Conservation (phyloP, 2,888 invertebrate genomes). For the Geotrupes spiniger region DNA sequence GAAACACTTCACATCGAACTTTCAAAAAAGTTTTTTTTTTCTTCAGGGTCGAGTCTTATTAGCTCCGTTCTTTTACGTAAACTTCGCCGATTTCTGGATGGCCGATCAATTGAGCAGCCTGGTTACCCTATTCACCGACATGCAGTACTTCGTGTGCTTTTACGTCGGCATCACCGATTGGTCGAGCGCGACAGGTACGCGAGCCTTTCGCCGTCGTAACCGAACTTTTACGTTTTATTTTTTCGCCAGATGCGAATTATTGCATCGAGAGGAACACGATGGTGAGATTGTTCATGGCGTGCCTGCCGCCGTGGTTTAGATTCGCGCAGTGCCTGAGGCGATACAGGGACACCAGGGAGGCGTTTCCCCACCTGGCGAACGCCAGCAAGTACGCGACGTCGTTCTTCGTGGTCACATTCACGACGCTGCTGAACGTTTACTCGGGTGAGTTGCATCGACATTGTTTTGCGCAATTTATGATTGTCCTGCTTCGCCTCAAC, state of each 20-base stretch:
- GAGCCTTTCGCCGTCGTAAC: no score
- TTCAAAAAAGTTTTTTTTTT: slow-evolving; percentile 1
- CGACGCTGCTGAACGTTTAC: slow-evolving; percentile 55
- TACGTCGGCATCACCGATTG: slow-evolving; percentile 79
- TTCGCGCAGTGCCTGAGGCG: slow-evolving; percentile 96
- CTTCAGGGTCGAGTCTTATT: slow-evolving; percentile 76
- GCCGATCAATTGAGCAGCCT: slow-evolving; percentile 97
- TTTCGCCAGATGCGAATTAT: slow-evolving; percentile 53
- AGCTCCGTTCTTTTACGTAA: slow-evolving; percentile 91
- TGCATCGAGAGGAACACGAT: slow-evolving; percentile 70
- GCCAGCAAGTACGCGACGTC: slow-evolving; percentile 98
- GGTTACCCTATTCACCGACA: slow-evolving; percentile 84
- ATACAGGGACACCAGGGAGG: slow-evolving; percentile 89
- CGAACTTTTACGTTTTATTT: slow-evolving; percentile 12
- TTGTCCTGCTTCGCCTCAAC: background rate
- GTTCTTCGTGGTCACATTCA: slow-evolving; percentile 89
- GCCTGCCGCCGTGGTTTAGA: slow-evolving; percentile 95
- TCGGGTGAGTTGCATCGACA: slow-evolving; percentile 11
- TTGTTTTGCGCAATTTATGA: background rate
- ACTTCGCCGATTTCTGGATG: slow-evolving; percentile 98
- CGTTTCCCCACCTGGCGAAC: slow-evolving; percentile 95
- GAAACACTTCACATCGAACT: no score
- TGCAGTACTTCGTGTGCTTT: slow-evolving; percentile 92
- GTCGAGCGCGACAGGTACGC: slow-evolving; percentile 60
- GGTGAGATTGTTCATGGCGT: slow-evolving; percentile 80